Evolutionary conservation across 2,113 vertebrate species (phyloP).

Genomic region (Chaetura pelagica): DNA sequence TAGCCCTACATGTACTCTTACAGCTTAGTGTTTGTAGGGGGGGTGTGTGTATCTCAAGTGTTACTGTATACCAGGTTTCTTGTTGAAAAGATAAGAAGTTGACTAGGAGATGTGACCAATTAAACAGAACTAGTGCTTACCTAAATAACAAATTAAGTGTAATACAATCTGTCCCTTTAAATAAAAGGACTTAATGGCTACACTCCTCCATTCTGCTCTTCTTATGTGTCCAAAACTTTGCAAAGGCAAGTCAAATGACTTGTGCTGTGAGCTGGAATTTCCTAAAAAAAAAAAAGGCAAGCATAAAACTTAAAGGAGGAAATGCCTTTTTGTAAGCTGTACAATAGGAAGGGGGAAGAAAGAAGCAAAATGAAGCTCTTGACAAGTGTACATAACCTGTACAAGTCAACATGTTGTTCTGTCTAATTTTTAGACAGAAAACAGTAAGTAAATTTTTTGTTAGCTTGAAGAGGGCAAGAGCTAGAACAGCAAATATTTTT

Average conservation of each 20-base stretch:
- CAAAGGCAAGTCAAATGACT: neutral
- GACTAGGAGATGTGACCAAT: neutral
- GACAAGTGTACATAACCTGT: neutral
- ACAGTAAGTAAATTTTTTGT: neutral
- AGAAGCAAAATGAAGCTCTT: neutral
- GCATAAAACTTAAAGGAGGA: neutral
- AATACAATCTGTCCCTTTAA: neutral
- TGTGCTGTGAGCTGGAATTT: neutral
- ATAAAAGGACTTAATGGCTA: neutral
- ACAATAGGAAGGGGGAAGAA: neutral
- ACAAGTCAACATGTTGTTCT: neutral
- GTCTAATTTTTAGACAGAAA: neutral
- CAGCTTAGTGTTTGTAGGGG: neutral
- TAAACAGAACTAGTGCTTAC: neutral
- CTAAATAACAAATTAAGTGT: neutral
- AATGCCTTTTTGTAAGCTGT: neutral
- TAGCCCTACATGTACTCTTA: neutral
- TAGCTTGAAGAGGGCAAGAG: neutral
- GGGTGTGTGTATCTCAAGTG: neutral
- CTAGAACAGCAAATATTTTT: neutral
- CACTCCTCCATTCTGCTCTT: neutral
- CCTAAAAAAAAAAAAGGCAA: neutral
- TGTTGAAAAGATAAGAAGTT: neutral
- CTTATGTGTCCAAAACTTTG: neutral
- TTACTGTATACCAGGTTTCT: neutral